Percentiles rank a stretch among this genome's conserved stretches.
Conservation (phyloP, 2,797 vertebrate genomes). For the Danio aesculapii region DNA sequence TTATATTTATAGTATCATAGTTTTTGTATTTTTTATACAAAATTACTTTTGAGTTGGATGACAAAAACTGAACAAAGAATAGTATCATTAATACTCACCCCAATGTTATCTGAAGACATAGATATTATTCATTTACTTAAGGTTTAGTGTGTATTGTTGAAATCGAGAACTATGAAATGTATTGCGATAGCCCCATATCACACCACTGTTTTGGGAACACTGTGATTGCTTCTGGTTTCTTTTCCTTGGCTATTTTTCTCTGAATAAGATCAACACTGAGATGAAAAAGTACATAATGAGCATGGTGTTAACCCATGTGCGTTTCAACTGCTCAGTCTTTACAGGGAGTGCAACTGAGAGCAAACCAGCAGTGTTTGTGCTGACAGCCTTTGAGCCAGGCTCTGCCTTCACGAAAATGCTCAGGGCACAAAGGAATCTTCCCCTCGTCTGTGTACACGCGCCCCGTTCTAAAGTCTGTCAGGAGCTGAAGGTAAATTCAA, state of each 20-base stretch:
- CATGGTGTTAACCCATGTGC: constrained; percentile 50
- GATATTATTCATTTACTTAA: too few species aligned
- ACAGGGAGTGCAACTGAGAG: constrained; percentile 73
- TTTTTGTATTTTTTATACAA: too few species aligned
- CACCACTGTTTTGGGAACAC: constrained; percentile 7
- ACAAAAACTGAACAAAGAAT: too few species aligned
- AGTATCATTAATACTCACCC: too few species aligned
- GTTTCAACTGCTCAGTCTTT: constrained; percentile 74
- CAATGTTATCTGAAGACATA: too few species aligned
- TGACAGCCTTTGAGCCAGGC: constrained; percentile 84
- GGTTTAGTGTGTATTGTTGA: background rate
- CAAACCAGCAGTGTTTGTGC: constrained; percentile 69
- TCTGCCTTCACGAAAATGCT: constrained; percentile 81
- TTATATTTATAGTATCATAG: too few species aligned
- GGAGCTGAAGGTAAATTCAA: constrained; percentile 83
- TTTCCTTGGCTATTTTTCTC: constrained; percentile 44
- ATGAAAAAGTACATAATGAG: constrained; percentile 73
- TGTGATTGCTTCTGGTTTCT: background rate
- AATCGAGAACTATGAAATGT: background rate
- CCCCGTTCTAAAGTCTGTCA: constrained; percentile 70
- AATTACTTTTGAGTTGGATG: too few species aligned
- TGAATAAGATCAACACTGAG: constrained; percentile 72
- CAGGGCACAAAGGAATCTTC: constrained; percentile 81
- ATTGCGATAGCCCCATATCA: constrained; percentile 3
- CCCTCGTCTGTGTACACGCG: constrained; percentile 53